A percentile compares a stretch with the other conserved stretches of the same genome.
Evolutionary conservation across 92 coral and sea anemone species (phyloP).

Genomic region (Zoanthus sansibaricus): DNA sequence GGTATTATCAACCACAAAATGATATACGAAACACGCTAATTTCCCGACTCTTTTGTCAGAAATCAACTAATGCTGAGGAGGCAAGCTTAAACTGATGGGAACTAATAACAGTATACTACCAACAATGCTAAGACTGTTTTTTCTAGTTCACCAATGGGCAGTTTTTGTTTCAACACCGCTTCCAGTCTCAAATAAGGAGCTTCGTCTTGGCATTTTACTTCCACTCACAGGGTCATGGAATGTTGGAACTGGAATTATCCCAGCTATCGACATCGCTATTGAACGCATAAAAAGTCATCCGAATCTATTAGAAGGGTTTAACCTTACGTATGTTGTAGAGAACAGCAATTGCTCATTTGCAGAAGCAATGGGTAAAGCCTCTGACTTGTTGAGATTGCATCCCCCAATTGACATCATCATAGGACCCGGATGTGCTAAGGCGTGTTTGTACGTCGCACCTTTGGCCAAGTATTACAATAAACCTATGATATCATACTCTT

Average conservation of each 20-base stretch:
- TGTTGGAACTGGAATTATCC: conserved; percentile 68
- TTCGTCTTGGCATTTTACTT: conserved; percentile 66
- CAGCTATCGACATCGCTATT: conserved; percentile 69
- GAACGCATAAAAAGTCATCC: conserved; percentile 48
- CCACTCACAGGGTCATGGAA: conserved; percentile 68
- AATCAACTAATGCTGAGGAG: no score
- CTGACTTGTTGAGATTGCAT: conserved; percentile 61
- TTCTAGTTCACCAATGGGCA: background rate
- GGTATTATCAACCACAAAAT: no score
- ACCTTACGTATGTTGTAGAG: conserved; percentile 62
- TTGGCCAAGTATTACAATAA: conserved; percentile 78
- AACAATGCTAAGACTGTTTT: background rate
- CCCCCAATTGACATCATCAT: conserved; percentile 62
- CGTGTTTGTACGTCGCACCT: conserved; percentile 66
- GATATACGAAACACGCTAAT: no score
- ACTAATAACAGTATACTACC: background rate
- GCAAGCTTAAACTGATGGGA: no score
- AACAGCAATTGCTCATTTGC: conserved; percentile 63
- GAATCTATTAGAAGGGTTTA: conserved; percentile 57
- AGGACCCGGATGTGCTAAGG: conserved; percentile 87
- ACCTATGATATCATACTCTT: conserved; percentile 81
- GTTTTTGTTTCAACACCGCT: background rate
- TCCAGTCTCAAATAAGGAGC: conserved; percentile 4
- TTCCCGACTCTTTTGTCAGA: no score
- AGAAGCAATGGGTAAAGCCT: conserved; percentile 64